Evolutionary conservation across 2,888 invertebrate species (phyloP).

Genomic region (Limnephilus auricula): DNA sequence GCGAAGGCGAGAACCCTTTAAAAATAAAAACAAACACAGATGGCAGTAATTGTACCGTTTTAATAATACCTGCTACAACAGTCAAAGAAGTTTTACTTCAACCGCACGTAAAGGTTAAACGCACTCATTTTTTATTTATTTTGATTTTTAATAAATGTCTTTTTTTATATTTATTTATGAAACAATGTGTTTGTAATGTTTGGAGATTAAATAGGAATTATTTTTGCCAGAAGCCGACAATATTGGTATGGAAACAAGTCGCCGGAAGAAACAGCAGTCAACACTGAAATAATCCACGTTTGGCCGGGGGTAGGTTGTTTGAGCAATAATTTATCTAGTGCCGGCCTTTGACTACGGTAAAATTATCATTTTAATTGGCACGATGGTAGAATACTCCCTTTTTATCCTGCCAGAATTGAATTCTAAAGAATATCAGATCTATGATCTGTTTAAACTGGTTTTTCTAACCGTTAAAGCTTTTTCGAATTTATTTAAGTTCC

Average conservation of each 20-base stretch:
- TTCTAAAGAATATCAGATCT: no score
- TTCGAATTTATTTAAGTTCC: not conserved
- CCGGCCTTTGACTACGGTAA: not conserved
- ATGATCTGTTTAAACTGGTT: no score
- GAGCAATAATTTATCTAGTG: not conserved
- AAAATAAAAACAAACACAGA: no score
- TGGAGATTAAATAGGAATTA: not conserved
- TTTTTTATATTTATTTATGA: not conserved
- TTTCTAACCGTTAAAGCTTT: no score
- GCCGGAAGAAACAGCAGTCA: conserved; percentile 73
- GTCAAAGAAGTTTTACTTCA: no score
- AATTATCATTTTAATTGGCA: not conserved
- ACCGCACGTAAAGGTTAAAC: no score
- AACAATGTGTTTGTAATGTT: conserved; percentile 22
- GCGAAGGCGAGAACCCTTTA: no score
- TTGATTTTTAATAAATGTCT: not conserved
- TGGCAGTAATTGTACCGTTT: no score
- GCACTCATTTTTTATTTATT: no score
- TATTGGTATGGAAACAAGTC: conserved; percentile 89
- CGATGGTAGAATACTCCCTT: no score
- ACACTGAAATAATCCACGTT: conserved; percentile 82
- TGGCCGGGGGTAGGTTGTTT: conserved; percentile 79
- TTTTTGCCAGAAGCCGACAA: conserved; percentile 82
- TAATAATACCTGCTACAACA: no score
- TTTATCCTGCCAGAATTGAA: no score